phyloP scores from a whole-genome alignment of 2,797 vertebrate genomes.

The Lepilemur septentrionalis region DNA sequence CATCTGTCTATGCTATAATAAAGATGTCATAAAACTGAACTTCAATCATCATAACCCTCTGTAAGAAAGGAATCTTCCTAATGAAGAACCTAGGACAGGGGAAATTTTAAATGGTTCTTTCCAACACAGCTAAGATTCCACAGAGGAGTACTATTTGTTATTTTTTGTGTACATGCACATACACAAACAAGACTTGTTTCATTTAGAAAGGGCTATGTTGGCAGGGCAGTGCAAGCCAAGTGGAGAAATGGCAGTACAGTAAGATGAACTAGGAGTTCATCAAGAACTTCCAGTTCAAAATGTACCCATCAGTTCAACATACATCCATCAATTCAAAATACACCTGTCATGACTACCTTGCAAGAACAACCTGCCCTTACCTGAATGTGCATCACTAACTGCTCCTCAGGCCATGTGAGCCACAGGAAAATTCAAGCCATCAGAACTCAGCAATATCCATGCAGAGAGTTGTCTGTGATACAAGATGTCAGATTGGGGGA shows the following conservation, averaged over 20 bases:
- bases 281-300: neutral
- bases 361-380: neutral
- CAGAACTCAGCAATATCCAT: neutral
- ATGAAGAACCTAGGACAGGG: neutral
- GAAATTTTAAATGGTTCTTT: constrained; percentile 10
- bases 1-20: neutral
- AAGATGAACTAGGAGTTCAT: neutral
- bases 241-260: neutral
- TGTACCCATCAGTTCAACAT: neutral
- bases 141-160: neutral
- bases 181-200: neutral
- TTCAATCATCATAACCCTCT: neutral
- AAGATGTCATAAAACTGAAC: neutral
- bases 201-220: neutral
- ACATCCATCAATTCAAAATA: neutral
- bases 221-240: neutral
- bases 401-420: neutral
- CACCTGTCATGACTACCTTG: neutral
- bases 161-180: neutral
- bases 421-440: neutral
- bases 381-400: neutral
- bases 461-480: neutral
- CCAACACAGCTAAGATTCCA: neutral
- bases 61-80: neutral
- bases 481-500: neutral